Evolutionary conservation across 2,113 vertebrate genomes (phyloP), one percentile per base, ranked within the genome.

Genomic region (Telmatochromis sp.): DNA sequence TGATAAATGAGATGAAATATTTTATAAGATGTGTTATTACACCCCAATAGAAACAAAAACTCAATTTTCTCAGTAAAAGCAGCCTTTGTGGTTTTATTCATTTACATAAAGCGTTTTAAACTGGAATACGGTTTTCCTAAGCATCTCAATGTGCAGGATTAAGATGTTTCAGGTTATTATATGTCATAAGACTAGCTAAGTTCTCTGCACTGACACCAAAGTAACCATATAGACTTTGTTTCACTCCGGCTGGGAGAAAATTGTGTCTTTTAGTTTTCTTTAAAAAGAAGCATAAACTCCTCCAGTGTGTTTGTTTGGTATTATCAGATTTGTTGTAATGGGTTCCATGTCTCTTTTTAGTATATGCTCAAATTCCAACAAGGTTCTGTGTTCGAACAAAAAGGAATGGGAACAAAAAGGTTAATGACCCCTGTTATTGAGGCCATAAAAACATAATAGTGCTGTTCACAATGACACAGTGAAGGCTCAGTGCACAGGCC

Each of bases 151-250:
- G 33, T 35, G 33, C n/a, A 35, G 82, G 84, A 88, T 87, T 82
- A 89, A 89, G 12, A 84, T 90, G 63, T 79, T 91, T 86, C 11
- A 21, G 0, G 53, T 86, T 86, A 51, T 31, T 89, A 31, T 37
- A 55, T 85, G 78, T 91, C 89, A 91, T 65, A 58, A 86, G 81
- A 88, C 85, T 42, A 79, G 68, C 75, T 79, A 68, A 89, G 5
- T 47, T 68, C 12, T 21, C 17, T 5, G 4, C 1, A 75, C 35
- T 37, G 19, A 14, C 5, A 9, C 28, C 10, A 40, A 57, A 8
- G 10, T 45, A 47, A 87, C 28, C 55, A 58, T 71, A 65, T 26
- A n/a, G 2, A n/a, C 75, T 86, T 89, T 23, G 80, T 87, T 87
- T 73, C 37, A 26, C 85, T 81, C 7, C 0, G 8, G 14, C 7